These are phyloP conservation scores for Zaprionus bogoriensis DNA, from an alignment of 2,888 invertebrate genomes.

Conservation along the genomic window DNA sequence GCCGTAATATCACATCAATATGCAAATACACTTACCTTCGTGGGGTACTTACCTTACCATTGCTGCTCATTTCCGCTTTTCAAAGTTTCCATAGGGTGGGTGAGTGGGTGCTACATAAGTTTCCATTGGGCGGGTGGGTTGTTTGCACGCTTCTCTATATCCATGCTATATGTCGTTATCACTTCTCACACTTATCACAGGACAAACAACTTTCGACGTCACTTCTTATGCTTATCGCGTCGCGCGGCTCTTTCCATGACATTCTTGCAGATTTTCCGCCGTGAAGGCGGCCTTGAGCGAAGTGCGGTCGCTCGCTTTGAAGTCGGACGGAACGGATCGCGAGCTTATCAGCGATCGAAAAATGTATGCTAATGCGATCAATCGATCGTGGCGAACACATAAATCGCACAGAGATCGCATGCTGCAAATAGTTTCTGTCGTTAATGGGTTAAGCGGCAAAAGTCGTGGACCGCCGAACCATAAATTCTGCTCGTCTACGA, in stretches of 20 bases:
- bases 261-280: constrained; percentile 4
- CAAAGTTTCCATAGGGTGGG: neutral
- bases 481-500: constrained; percentile 18
- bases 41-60: neutral
- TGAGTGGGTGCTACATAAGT: too few species aligned
- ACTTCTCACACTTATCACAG: neutral
- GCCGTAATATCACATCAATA: neutral
- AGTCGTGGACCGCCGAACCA: constrained; percentile 21
- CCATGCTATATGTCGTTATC: neutral
- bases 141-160: neutral
- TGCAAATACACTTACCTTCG: neutral
- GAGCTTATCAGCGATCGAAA: neutral
- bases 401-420: constrained; percentile 26
- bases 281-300: neutral
- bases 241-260: constrained; percentile 1
- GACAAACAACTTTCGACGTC: neutral
- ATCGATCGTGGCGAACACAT: constrained; percentile 27
- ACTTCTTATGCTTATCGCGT: neutral
- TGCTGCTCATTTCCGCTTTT: neutral
- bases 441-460: constrained; percentile 41
- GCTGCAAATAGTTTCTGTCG: constrained; percentile 15
- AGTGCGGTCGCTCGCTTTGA: neutral
- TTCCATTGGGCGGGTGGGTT: neutral
- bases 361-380: constrained; percentile 25
- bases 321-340: neutral